phyloP scores from a whole-genome alignment of 92 coral and sea anemone genomes.

The Muricea muricata region DNA sequence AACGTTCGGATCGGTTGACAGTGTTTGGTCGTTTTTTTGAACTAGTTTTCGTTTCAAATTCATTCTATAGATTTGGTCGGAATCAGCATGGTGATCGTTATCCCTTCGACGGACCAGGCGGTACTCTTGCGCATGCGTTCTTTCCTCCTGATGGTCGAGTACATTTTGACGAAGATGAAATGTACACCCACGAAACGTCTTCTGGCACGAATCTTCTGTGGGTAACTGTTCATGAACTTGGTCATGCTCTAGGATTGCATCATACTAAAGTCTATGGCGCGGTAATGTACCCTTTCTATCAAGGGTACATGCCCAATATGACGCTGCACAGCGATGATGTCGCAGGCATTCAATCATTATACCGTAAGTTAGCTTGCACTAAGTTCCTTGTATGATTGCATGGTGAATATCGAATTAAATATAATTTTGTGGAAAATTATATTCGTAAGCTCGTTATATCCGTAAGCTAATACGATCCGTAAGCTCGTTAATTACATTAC shows the following conservation, averaged over 20 bases:
- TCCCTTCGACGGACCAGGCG: slow-evolving; percentile 70
- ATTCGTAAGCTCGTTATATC: too few relatives aligned
- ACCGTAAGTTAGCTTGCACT: neutral
- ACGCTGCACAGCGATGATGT: slow-evolving; percentile 15
- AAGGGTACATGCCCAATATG: slow-evolving; percentile 14
- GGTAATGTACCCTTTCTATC: slow-evolving; percentile 36
- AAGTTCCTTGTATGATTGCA: too few relatives aligned
- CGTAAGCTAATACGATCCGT: too few relatives aligned
- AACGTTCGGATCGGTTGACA: too few relatives aligned
- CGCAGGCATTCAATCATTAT: slow-evolving; percentile 23
- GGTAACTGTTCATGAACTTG: slow-evolving; percentile 49
- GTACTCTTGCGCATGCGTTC: slow-evolving; percentile 76
- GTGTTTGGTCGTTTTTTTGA: too few relatives aligned
- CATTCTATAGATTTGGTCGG: slow-evolving; percentile 62
- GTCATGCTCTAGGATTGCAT: slow-evolving; percentile 39
- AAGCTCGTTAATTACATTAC: too few relatives aligned
- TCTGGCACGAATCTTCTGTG: slow-evolving; percentile 32
- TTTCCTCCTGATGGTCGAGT: slow-evolving; percentile 28
- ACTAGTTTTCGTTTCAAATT: too few relatives aligned
- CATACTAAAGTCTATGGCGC: slow-evolving; percentile 19
- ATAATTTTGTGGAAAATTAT: too few relatives aligned
- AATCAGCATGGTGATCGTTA: slow-evolving; percentile 59
- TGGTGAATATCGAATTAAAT: too few relatives aligned
- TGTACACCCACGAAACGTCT: neutral
- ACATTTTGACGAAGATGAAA: slow-evolving; percentile 45